Evolutionary conservation across 2,888 invertebrate species (phyloP).

Genomic region (Apamea crenata): DNA sequence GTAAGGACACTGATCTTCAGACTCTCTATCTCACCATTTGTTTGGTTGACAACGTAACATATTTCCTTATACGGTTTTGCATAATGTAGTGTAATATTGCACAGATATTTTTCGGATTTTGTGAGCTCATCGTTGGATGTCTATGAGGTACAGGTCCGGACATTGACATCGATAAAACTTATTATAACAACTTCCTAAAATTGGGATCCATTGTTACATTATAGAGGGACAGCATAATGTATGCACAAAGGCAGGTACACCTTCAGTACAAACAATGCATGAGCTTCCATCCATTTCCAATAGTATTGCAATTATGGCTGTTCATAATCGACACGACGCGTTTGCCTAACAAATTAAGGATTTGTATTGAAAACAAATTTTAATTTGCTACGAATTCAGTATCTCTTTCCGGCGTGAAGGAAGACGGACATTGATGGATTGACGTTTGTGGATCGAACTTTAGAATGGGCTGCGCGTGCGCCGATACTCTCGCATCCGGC

Average conservation of each 20-base stretch:
- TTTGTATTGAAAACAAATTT: slow-evolving; percentile 52
- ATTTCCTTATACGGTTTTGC: neutral
- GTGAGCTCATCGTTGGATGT: slow-evolving; percentile 15
- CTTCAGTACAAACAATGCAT: slow-evolving; percentile 42
- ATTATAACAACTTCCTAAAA: slow-evolving; percentile 54
- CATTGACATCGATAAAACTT: slow-evolving; percentile 37
- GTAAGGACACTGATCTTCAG: slow-evolving; percentile 56
- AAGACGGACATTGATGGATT: slow-evolving; percentile 78
- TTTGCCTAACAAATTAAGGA: slow-evolving; percentile 41
- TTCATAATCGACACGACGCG: slow-evolving; percentile 40
- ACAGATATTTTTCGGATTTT: neutral
- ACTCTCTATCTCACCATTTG: slow-evolving; percentile 45
- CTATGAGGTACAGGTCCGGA: slow-evolving; percentile 9
- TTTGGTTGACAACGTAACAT: neutral
- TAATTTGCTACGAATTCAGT: slow-evolving; percentile 65
- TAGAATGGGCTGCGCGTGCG: slow-evolving; percentile 70
- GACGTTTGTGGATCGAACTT: slow-evolving; percentile 77
- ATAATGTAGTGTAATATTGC: neutral
- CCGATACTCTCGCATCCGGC: slow-evolving; percentile 76
- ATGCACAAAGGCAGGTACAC: slow-evolving; percentile 35
- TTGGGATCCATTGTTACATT: slow-evolving; percentile 47
- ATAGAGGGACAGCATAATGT: slow-evolving; percentile 33
- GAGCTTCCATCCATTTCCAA: slow-evolving; percentile 43
- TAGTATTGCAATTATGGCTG: slow-evolving; percentile 27
- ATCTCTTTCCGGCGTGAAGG: slow-evolving; percentile 72